Conservation (phyloP, 2,888 invertebrate species). For the Lymantria dispar region DNA sequence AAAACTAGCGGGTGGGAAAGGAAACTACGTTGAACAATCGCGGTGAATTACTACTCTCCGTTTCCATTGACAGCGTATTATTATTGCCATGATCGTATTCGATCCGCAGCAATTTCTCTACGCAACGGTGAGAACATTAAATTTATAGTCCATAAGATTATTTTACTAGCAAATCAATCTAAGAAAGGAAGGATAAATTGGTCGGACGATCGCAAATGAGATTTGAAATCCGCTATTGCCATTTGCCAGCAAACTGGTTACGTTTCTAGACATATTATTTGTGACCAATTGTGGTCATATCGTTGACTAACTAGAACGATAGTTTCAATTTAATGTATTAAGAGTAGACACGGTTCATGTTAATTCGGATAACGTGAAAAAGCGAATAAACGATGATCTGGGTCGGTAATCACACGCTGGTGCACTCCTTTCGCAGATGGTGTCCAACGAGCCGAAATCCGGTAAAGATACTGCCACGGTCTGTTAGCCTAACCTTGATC, state of each 20-base stretch:
- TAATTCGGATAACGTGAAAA: conserved; percentile 57
- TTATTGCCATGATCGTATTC: conserved; percentile 45
- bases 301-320: conserved; percentile 44
- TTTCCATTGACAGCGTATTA: conserved; percentile 47
- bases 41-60: conserved; percentile 47
- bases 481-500: conserved; percentile 73
- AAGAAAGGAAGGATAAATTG: conserved; percentile 9
- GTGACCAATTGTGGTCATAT: conserved; percentile 13
- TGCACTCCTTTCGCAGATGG: conserved; percentile 64
- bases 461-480: conserved; percentile 67
- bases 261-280: conserved; percentile 5
- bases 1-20: conserved; percentile 53
- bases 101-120: conserved; percentile 35
- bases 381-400: conserved; percentile 60
- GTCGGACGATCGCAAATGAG: conserved; percentile 3
- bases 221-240: background rate
- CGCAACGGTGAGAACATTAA: conserved; percentile 16
- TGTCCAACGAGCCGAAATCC: conserved; percentile 66
- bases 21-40: conserved; percentile 57
- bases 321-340: conserved; percentile 45
- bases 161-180: conserved; percentile 15
- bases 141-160: conserved; percentile 10
- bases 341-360: conserved; percentile 38
- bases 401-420: conserved; percentile 55
- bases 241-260: background rate